Evolutionary conservation across 2,888 invertebrate genomes (phyloP), one percentile per base, ranked within the genome.

Genomic region (Pyrrhia umbra): DNA sequence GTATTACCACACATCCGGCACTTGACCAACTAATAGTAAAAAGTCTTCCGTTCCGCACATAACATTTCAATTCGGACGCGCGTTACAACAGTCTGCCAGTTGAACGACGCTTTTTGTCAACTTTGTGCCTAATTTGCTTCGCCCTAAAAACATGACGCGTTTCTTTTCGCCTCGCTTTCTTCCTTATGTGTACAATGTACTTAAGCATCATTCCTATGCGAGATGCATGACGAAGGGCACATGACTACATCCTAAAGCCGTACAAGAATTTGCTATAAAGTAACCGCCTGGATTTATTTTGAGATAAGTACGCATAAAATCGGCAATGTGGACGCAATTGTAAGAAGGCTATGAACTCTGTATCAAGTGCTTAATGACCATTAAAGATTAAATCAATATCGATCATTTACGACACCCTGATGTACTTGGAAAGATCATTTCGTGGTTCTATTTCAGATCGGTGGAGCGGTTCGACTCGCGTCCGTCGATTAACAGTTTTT

Each of bases 21-120:
- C 88, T 92, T 87, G 90, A 86, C 89, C 92, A 89, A 89, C 86
- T 87, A 83, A 80, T 77, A 85, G 80, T 80, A 87, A 89, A 88
- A 90, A 89, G 89, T 88, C 90, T 92, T 92, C 92, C 92, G 93
- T 92, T 93, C 91, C 92, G 90, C 92, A 91, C 90, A 92, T 89
- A 88, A 90, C 82, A 89, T 88, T 90, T 88, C 88, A 88, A 93
- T 92, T 93, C 89, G 83, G 82, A 82, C 74, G 82, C 85, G 81
- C 82, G 79, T 81, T 84, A 82, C 72, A 80, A 73, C 71, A 81
- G 81, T 79, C 74, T 69, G 62, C 77, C 77, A 76, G 67, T 64
- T 64, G 66, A 54, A 43, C 54, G 64, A 57, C 64, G 75, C 85
- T 90, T 92, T 92, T 92, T 92, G 92, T 92, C 90, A 90, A 89